phyloP scores from a whole-genome alignment of 2,888 invertebrate genomes.

The Urechis unicinctus region DNA sequence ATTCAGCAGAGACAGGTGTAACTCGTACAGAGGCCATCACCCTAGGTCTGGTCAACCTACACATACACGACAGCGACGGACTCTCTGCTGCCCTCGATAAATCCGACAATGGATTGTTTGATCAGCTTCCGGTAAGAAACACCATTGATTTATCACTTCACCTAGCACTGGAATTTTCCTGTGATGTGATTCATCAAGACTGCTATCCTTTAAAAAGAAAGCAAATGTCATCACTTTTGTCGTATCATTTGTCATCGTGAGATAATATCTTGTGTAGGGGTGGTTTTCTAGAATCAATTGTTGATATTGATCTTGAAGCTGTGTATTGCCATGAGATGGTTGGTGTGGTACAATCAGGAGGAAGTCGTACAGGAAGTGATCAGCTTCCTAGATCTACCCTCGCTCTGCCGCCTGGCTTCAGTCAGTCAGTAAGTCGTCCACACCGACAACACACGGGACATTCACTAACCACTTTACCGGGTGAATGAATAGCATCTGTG shows the following conservation, averaged over 20 bases:
- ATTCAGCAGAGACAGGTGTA: neutral
- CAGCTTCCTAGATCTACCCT: constrained; percentile 71
- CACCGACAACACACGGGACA: too few relatives aligned
- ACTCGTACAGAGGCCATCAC: constrained; percentile 1
- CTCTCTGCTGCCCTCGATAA: constrained; percentile 14
- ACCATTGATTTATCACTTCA: too few relatives aligned
- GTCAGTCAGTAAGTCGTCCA: constrained; percentile 59
- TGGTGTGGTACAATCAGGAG: constrained; percentile 56
- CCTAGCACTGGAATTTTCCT: too few relatives aligned
- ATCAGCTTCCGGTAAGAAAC: constrained; percentile 37
- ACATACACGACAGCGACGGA: constrained; percentile 12
- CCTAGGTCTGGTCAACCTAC: constrained; percentile 9
- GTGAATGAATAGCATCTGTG: neutral
- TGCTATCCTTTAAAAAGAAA: too few relatives aligned
- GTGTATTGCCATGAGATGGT: too few relatives aligned
- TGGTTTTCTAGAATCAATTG: too few relatives aligned
- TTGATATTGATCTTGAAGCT: too few relatives aligned
- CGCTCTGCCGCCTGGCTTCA: constrained; percentile 69
- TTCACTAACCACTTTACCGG: too few relatives aligned
- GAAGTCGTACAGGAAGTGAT: constrained; percentile 77
- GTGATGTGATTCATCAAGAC: too few relatives aligned
- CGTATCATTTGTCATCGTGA: too few relatives aligned
- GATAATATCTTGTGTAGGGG: too few relatives aligned
- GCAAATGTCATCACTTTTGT: too few relatives aligned
- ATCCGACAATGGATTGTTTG: constrained; percentile 32